A percentile compares a stretch with the other conserved stretches of the same genome.
Evolutionary conservation across 2,797 vertebrate species (phyloP).

Genomic region (Bufotes viridis): DNA sequence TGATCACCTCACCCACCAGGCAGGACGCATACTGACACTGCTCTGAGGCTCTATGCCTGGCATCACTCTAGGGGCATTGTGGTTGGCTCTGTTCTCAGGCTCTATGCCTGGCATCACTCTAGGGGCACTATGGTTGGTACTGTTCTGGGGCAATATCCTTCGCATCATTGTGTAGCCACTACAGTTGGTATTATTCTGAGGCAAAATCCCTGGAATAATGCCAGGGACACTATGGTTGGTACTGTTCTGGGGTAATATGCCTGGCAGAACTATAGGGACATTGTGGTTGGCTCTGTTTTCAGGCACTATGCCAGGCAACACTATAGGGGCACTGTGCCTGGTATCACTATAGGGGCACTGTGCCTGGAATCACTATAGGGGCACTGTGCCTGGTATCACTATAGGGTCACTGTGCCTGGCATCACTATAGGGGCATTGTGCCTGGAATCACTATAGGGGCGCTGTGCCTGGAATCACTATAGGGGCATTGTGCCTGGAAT

Average conservation of each 20-base stretch:
- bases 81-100: not conserved
- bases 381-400: not conserved
- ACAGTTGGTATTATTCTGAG: not conserved
- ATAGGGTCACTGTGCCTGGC: not conserved
- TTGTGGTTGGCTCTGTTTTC: not conserved
- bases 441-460: not conserved
- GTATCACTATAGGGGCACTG: not conserved
- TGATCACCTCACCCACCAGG: no score
- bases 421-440: no score
- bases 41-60: not conserved
- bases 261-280: not conserved
- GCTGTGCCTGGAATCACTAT: no score
- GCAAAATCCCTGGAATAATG: not conserved
- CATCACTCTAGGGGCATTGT: not conserved
- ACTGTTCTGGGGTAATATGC: not conserved
- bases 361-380: not conserved
- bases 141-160: not conserved
- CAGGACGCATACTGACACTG: no score
- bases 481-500: no score
- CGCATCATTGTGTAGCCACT: not conserved
- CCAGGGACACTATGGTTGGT: not conserved
- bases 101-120: not conserved
- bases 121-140: not conserved
- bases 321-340: not conserved
- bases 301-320: no score